phyloP scores from a whole-genome alignment of 2,113 vertebrate genomes.

The Chamaea fasciata region DNA sequence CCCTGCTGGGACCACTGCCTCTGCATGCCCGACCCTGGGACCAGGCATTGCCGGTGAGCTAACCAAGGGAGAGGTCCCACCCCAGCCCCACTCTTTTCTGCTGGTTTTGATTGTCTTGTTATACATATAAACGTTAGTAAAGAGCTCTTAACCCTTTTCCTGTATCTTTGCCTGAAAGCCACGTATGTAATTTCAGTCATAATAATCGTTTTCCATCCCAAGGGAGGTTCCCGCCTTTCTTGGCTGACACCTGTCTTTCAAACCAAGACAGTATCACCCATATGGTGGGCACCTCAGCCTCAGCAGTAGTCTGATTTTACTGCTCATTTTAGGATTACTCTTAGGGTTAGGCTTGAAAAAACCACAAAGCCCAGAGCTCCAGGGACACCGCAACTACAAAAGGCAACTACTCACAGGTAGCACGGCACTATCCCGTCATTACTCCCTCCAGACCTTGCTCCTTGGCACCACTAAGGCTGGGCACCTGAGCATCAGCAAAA shows the following conservation, averaged over 20 bases:
- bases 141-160: background rate
- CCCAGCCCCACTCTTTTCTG: background rate
- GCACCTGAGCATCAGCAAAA: background rate
- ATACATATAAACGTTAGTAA: too few relatives aligned
- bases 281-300: background rate
- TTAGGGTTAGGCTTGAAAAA: background rate
- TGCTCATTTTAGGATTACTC: background rate
- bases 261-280: background rate
- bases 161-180: background rate
- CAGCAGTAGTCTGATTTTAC: background rate
- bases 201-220: background rate
- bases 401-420: background rate
- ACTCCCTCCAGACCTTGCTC: background rate
- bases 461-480: background rate
- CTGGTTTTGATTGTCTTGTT: background rate
- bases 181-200: fast-evolving
- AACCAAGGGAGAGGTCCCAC: background rate
- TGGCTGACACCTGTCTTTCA: background rate
- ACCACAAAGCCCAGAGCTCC: too few relatives aligned
- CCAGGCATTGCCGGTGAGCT: background rate
- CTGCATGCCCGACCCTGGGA: background rate
- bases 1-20: background rate
- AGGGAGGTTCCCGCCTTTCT: fast-evolving
- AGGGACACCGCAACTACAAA: too few relatives aligned
- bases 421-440: fast-evolving